A percentile compares a stretch with the other conserved stretches of the same genome.
These are phyloP conservation scores for Nysson spinosus DNA, from an alignment of 2,888 invertebrate genomes.

Conservation along the genomic window DNA sequence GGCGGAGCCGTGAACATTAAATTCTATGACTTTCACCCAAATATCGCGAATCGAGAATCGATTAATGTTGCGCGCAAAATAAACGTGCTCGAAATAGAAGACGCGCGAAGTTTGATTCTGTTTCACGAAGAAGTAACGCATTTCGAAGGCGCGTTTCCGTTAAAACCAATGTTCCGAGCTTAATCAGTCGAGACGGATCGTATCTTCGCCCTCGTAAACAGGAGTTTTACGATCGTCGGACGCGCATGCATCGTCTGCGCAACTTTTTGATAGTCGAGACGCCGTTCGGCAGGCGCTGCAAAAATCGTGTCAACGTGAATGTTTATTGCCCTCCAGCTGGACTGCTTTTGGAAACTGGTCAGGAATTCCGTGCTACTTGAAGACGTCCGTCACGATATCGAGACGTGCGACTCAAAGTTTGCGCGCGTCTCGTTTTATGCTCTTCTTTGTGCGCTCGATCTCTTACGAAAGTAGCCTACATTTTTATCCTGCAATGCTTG, in stretches of 20 bases:
- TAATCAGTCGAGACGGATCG: constrained; percentile 41
- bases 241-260: constrained; percentile 45
- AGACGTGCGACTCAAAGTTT: constrained; percentile 1
- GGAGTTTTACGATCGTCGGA: constrained; percentile 50
- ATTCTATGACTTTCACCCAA: constrained; percentile 54
- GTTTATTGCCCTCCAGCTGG: constrained; percentile 60
- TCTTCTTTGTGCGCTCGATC: no score
- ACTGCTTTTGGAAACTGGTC: constrained; percentile 51
- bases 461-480: no score
- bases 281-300: constrained; percentile 43
- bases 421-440: no score
- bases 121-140: constrained; percentile 25
- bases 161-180: constrained; percentile 5
- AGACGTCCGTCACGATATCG: constrained; percentile 23
- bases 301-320: constrained; percentile 59
- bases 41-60: no score
- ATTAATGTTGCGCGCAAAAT: no score
- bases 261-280: constrained; percentile 51
- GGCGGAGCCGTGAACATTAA: constrained; percentile 59
- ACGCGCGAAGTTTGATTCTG: no score
- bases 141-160: constrained; percentile 7
- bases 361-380: constrained; percentile 19
- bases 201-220: constrained; percentile 52
- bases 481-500: no score
- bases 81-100: constrained; percentile 14